Base-by-base conservation (phyloP, 64 coral and sea anemone species). In the Montipora cactus region DNA sequence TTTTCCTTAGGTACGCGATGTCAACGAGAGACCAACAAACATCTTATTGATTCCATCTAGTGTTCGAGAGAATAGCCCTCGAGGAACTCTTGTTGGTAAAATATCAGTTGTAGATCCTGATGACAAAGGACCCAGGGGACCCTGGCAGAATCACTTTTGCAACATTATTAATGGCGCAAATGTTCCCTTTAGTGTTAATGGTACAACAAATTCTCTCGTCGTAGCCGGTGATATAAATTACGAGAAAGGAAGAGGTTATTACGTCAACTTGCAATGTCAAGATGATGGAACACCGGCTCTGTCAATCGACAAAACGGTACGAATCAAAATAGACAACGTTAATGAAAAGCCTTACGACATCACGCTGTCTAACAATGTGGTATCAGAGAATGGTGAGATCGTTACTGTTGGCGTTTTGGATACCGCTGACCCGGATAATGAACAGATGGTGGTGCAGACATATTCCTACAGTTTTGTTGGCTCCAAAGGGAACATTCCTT, bases 341-440 rank as follows among this genome's bases (percentile, higher is more conserved):
- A 95, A 95, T 49, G 93, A 95, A 49, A 67, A 44, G 47, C 93
- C 93, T 0, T 74, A 67, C 9, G 81, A 89, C 61, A 95, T 95
- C 58, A 90, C 23, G 0, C 52, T 95, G 4, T 95, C 93, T 2
- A 89, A 77, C 2, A 90, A 75, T 14, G 79, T 67, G 88, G 93
- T 90, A 21, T 16, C 88, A 9, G 93, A 95, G 88, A 95, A 95
- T 71, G 58, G 55, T 67, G 93, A 88, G 45, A 83, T 89, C 13
- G 72, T 90, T n/a, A 49, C 74, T 28, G 81, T 95, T 20, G 93
- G 93, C 70, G 6, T 61, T 5, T 28, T 95, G 25, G 80, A 78
- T 80, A 91, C 94, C 81, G 25, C 89, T 55, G 96, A 98, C 76
- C 96, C 96, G 0, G 96, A 98, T 91, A 98, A 98, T 77, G 81